These are phyloP conservation scores for Noctua comes DNA, from an alignment of 2,888 invertebrate species.

Conservation along the genomic window DNA sequence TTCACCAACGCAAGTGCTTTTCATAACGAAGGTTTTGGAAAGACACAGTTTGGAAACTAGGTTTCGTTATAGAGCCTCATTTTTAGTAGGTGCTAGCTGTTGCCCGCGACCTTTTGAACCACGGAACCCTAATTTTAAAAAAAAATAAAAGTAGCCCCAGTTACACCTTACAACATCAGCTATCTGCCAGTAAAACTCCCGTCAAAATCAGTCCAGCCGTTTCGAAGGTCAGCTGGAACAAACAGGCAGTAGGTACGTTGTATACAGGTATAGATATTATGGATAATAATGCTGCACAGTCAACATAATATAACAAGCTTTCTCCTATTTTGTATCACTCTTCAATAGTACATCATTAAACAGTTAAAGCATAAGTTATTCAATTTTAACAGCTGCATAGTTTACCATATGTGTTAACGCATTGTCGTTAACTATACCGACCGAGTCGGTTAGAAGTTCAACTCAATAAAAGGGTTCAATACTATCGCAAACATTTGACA, in stretches of 20 bases:
- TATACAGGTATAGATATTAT: too few species aligned
- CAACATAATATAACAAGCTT: slow-evolving; percentile 20
- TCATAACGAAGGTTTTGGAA: background rate
- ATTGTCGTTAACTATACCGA: slow-evolving; percentile 73
- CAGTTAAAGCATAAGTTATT: slow-evolving; percentile 64
- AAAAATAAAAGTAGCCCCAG: too few species aligned
- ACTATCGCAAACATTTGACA: slow-evolving; percentile 85
- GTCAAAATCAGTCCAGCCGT: too few species aligned
- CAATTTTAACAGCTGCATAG: slow-evolving; percentile 70
- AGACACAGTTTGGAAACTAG: background rate
- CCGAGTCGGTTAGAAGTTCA: slow-evolving; percentile 78
- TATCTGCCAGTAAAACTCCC: too few species aligned
- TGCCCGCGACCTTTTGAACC: too few species aligned
- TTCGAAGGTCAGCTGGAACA: too few species aligned
- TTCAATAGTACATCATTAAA: slow-evolving; percentile 63
- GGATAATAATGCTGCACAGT: background rate
- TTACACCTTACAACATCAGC: too few species aligned
- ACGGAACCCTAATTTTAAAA: too few species aligned
- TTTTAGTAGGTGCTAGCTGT: too few species aligned
- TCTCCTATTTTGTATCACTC: slow-evolving; percentile 45
- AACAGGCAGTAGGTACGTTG: too few species aligned
- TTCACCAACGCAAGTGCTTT: background rate
- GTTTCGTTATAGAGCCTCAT: background rate
- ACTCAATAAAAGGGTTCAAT: slow-evolving; percentile 79
- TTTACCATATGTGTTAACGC: slow-evolving; percentile 76